phyloP scores from a whole-genome alignment of 2,797 vertebrate species.

The Brachyalestes nurse region DNA sequence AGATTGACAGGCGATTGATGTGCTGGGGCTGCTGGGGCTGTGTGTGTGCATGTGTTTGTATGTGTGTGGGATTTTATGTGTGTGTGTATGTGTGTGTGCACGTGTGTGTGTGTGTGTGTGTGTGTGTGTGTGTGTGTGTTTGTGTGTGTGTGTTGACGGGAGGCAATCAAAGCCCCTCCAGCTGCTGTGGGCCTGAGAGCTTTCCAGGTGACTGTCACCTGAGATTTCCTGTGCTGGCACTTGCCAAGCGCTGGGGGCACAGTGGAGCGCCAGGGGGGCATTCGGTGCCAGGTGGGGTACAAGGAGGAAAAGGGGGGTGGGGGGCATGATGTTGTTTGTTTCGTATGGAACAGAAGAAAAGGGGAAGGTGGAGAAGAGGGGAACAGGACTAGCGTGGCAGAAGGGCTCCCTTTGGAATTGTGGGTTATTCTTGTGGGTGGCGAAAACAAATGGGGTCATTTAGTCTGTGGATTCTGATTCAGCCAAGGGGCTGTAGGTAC shows the following conservation, averaged over 20 bases:
- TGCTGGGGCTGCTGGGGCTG: conserved; percentile 47
- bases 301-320: conserved; percentile 59
- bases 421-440: background rate
- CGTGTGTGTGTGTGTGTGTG: conserved; percentile 65
- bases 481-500: too few relatives aligned
- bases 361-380: conserved; percentile 13
- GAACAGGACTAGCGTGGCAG: conserved; percentile 15
- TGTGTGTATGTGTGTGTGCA: conserved; percentile 66
- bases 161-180: conserved; percentile 82
- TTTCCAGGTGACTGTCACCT: conserved; percentile 89
- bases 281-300: conserved; percentile 83
- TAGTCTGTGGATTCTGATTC: background rate
- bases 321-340: conserved; percentile 38
- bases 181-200: conserved; percentile 80
- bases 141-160: conserved; percentile 68
- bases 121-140: background rate
- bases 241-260: conserved; percentile 70
- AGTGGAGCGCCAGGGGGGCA: conserved; percentile 69
- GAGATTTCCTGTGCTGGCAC: conserved; percentile 85
- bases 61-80: conserved; percentile 55
- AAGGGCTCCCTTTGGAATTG: conserved; percentile 33
- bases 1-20: conserved; percentile 89
- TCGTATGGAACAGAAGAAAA: conserved; percentile 33
- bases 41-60: conserved; percentile 48
- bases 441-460: conserved; percentile 11